phyloP scores from a whole-genome alignment of 2,888 invertebrate genomes.

The Andrena haemorrhoa region DNA sequence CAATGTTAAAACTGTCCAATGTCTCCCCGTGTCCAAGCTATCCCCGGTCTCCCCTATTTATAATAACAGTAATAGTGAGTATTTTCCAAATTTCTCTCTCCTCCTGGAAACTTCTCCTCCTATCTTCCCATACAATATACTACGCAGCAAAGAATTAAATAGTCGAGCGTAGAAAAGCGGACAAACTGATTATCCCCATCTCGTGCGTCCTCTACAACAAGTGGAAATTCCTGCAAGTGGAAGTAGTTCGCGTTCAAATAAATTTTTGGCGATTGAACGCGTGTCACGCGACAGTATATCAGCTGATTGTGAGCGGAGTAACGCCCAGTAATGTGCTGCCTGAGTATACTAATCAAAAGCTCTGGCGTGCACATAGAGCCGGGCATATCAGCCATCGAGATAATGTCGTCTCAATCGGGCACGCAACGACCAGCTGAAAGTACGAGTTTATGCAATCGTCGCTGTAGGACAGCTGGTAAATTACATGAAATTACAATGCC shows the following conservation, averaged over 20 bases:
- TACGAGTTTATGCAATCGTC: conserved; percentile 10
- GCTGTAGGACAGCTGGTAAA: neutral
- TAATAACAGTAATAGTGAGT: too few relatives aligned
- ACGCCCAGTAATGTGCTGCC: neutral
- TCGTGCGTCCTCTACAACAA: too few relatives aligned
- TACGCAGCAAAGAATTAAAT: too few relatives aligned
- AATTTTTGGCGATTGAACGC: neutral
- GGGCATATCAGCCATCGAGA: conserved; percentile 13
- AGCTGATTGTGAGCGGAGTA: neutral
- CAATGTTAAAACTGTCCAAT: too few relatives aligned
- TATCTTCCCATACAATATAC: too few relatives aligned
- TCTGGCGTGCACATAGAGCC: neutral
- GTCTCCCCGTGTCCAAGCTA: too few relatives aligned
- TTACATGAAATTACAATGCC: neutral
- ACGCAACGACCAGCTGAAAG: conserved; percentile 17
- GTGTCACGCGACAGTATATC: conserved; percentile 15
- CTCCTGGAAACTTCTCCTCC: too few relatives aligned
- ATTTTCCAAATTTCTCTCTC: too few relatives aligned
- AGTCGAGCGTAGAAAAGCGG: too few relatives aligned
- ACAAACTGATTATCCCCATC: neutral
- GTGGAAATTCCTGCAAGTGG: neutral
- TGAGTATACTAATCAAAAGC: conserved; percentile 23
- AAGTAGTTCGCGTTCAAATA: neutral
- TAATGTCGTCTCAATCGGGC: conserved; percentile 29
- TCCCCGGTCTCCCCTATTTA: too few relatives aligned